These are phyloP conservation scores for Dione vanillae DNA, from an alignment of 2,888 invertebrate species.

Conservation along the genomic window DNA sequence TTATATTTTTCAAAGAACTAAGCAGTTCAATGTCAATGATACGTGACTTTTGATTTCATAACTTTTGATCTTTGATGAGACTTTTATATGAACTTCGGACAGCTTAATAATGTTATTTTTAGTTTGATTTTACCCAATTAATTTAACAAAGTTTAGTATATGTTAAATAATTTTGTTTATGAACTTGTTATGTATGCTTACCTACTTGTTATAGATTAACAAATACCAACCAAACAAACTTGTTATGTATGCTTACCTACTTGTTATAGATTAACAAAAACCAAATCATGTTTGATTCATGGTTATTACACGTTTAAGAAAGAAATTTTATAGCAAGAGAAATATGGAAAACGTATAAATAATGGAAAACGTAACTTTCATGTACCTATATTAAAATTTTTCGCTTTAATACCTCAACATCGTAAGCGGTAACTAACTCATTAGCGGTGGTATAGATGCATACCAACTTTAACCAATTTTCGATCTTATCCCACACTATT, in stretches of 20 bases:
- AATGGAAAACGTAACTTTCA: background rate
- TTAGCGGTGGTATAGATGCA: conserved; percentile 44
- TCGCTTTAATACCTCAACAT: conserved; percentile 47
- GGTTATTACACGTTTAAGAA: too few relatives aligned
- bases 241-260: too few relatives aligned
- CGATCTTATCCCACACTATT: background rate
- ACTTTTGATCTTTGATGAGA: conserved; percentile 18
- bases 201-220: too few relatives aligned
- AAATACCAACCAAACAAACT: too few relatives aligned
- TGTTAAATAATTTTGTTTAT: too few relatives aligned
- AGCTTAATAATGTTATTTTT: conserved; percentile 20
- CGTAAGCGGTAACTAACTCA: conserved; percentile 51
- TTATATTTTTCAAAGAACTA: background rate
- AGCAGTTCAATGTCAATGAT: conserved; percentile 21
- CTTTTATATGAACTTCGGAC: too few relatives aligned
- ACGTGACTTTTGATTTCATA: conserved; percentile 23
- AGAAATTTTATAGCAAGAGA: too few relatives aligned
- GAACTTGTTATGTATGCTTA: too few relatives aligned
- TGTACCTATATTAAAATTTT: conserved; percentile 35
- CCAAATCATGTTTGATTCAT: too few relatives aligned
- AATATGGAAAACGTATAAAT: too few relatives aligned
- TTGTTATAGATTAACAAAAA: too few relatives aligned
- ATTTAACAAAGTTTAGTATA: too few relatives aligned
- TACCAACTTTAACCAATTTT: background rate
- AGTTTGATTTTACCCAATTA: background rate